Evolutionary conservation across 2,113 vertebrate genomes (phyloP).

Genomic region (Herpetotheres cachinnans): DNA sequence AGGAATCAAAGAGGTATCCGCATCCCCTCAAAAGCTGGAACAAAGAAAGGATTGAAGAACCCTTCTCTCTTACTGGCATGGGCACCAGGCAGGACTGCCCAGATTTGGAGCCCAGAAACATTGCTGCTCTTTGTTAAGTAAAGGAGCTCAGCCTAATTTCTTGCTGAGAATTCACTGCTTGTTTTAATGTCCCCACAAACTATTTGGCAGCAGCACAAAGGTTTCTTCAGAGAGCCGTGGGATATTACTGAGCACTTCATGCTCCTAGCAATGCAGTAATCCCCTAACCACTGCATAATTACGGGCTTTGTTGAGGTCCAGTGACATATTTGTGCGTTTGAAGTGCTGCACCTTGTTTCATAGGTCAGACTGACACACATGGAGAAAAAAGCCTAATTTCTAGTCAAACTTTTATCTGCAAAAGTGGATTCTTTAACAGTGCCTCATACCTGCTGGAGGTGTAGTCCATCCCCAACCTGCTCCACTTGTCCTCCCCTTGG

Average conservation of each 20-base stretch:
- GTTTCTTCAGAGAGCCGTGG: slow-evolving; percentile 28
- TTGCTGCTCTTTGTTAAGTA: neutral
- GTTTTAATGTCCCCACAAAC: slow-evolving; percentile 33
- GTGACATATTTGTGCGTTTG: slow-evolving; percentile 2
- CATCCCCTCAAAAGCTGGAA: neutral
- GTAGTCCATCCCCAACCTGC: neutral
- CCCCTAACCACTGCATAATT: slow-evolving; percentile 27
- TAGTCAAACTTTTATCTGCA: neutral
- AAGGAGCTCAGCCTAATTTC: neutral
- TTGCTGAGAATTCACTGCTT: slow-evolving; percentile 19
- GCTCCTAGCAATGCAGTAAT: slow-evolving; percentile 19
- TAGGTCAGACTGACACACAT: neutral
- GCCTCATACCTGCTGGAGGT: neutral
- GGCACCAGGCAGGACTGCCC: neutral
- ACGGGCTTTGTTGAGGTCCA: slow-evolving; percentile 20
- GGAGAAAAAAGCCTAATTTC: neutral
- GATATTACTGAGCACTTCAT: slow-evolving; percentile 7
- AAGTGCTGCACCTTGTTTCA: neutral
- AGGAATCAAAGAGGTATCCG: neutral
- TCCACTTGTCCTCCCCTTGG: neutral
- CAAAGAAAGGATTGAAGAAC: neutral
- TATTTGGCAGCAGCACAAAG: slow-evolving; percentile 43
- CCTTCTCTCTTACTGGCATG: neutral
- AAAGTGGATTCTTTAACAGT: neutral
- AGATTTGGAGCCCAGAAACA: neutral